phyloP scores from a whole-genome alignment of 1,140 invertebrate species.

The Antheraea mylitta region DNA sequence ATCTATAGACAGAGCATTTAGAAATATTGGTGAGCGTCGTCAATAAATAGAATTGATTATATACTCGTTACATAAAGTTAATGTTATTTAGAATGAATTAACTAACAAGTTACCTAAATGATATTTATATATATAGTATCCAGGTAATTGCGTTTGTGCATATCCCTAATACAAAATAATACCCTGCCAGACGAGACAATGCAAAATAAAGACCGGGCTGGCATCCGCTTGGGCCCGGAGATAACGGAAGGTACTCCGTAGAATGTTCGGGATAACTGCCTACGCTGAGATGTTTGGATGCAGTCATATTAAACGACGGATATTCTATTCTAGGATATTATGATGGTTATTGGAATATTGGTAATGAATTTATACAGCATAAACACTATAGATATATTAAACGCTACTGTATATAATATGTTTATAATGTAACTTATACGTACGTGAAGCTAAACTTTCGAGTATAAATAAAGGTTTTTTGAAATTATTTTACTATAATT shows the following conservation, averaged over 20 bases:
- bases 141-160: background rate
- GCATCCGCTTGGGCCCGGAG: slow-evolving; percentile 16
- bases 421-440: too few species aligned
- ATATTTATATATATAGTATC: background rate
- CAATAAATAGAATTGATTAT: too few species aligned
- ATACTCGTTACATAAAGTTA: too few species aligned
- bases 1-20: too few species aligned
- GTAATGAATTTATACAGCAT: background rate
- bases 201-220: slow-evolving; percentile 28
- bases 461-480: too few species aligned
- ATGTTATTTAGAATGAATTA: too few species aligned
- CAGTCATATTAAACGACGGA: slow-evolving; percentile 2
- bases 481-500: too few species aligned
- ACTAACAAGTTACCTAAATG: background rate
- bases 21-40: too few species aligned
- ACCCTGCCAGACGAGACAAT: slow-evolving; percentile 18
- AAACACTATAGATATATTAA: background rate
- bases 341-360: slow-evolving; percentile 3
- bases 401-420: too few species aligned
- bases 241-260: slow-evolving; percentile 8
- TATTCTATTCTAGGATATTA: slow-evolving; percentile 1
- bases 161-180: slow-evolving; percentile 13
- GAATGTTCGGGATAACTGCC: slow-evolving; percentile 17
- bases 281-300: slow-evolving; percentile 17
- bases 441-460: too few species aligned